A percentile compares a stretch with the other conserved stretches of the same genome.
These are phyloP conservation scores for Euclidia mi DNA, from an alignment of 2,888 invertebrate genomes.

Conservation along the genomic window DNA sequence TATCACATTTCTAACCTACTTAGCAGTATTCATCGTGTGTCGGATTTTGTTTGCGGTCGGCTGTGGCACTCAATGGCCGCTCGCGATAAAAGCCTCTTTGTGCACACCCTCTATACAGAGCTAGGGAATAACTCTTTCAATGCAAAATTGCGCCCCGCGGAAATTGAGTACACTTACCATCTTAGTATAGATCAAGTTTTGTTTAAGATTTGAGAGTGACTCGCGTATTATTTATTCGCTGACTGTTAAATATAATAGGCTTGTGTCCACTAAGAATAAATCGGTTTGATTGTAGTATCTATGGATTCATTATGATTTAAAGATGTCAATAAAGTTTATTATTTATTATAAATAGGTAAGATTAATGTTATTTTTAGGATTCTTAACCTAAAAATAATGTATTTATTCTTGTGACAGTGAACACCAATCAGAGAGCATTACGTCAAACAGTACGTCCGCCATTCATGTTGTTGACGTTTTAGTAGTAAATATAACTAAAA, in stretches of 20 bases:
- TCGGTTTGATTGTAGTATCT: too few relatives aligned
- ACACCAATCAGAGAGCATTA: too few relatives aligned
- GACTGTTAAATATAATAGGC: too few relatives aligned
- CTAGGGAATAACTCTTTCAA: constrained; percentile 76
- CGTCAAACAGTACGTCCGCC: too few relatives aligned
- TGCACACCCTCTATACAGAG: constrained; percentile 65
- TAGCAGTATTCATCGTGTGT: constrained; percentile 73
- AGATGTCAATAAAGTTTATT: too few relatives aligned
- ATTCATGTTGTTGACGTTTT: too few relatives aligned
- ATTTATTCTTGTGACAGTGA: too few relatives aligned
- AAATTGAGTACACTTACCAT: constrained; percentile 49
- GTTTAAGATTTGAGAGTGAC: constrained; percentile 12
- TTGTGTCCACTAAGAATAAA: not conserved
- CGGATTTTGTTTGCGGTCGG: constrained; percentile 74
- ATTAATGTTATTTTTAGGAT: too few relatives aligned
- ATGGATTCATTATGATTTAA: too few relatives aligned
- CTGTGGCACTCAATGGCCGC: constrained; percentile 64
- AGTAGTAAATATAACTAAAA: too few relatives aligned
- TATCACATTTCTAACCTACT: constrained; percentile 70
- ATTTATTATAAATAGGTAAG: too few relatives aligned
- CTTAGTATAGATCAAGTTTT: constrained; percentile 15
- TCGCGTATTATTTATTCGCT: not conserved
- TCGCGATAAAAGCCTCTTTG: constrained; percentile 84
- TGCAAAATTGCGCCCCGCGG: constrained; percentile 71
- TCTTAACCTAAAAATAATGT: too few relatives aligned